Percentiles rank a stretch among this genome's conserved stretches.
Conservation (phyloP, 2,797 vertebrate genomes). For the Lemur catta region DNA sequence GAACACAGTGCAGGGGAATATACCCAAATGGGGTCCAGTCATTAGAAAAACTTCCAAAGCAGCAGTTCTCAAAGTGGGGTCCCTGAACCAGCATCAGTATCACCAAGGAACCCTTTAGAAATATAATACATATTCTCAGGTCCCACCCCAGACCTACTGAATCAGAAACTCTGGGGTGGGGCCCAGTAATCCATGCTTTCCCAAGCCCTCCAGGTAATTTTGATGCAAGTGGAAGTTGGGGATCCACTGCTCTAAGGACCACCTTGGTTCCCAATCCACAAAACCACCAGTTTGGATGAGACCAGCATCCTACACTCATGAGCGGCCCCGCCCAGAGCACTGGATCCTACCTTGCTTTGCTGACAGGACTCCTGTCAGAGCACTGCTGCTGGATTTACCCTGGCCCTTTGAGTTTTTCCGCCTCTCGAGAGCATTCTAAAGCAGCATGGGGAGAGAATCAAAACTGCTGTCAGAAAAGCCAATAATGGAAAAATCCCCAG, state of each 20-base stretch:
- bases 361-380: slow-evolving; percentile 96
- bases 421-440: slow-evolving; percentile 94
- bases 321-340: not conserved
- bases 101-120: not conserved
- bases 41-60: not conserved
- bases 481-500: not conserved
- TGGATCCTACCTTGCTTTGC: slow-evolving; percentile 94
- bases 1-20: not conserved
- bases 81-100: not conserved
- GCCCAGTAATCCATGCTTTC: not conserved
- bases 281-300: not conserved
- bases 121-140: not conserved
- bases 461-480: slow-evolving; percentile 45
- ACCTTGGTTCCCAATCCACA: not conserved
- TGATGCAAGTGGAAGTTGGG: not conserved
- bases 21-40: not conserved
- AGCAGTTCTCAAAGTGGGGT: not conserved
- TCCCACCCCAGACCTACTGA: not conserved
- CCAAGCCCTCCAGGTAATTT: not conserved
- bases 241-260: too few relatives aligned
- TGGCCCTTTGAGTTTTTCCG: slow-evolving; percentile 92
- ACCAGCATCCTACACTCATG: fast-evolving
- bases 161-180: not conserved
- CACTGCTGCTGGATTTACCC: slow-evolving; percentile 91
- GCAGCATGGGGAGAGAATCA: slow-evolving; percentile 61